Conservation (phyloP, 1,140 invertebrate species). For the Apis cerana region DNA sequence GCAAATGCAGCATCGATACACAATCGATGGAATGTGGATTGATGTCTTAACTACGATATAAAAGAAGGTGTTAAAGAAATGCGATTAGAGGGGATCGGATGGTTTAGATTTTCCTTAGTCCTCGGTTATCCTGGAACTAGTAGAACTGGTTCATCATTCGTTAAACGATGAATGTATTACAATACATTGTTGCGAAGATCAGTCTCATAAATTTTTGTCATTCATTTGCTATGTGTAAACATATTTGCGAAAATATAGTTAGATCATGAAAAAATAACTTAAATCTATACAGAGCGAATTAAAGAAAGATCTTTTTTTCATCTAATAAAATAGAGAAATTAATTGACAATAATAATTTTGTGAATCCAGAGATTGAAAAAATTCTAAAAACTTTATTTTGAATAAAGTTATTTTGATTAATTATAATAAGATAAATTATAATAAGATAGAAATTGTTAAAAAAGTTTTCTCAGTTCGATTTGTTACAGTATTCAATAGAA, state of each 20-base stretch:
- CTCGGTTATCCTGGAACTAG: conserved; percentile 27
- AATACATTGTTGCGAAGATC: conserved; percentile 29
- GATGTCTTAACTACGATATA: not conserved
- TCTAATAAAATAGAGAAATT: not conserved
- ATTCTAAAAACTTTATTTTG: too few relatives aligned
- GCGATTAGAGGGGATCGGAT: conserved; percentile 33
- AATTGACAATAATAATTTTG: not conserved
- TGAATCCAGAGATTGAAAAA: not conserved
- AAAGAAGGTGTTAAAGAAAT: conserved; percentile 18
- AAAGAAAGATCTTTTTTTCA: not conserved
- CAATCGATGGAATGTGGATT: conserved; percentile 35
- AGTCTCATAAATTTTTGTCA: conserved; percentile 33
- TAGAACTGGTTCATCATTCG: conserved; percentile 30
- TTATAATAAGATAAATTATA: too few relatives aligned
- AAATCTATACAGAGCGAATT: not conserved
- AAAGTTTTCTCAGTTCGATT: not conserved
- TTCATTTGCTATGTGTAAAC: conserved; percentile 40
- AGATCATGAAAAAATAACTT: not conserved
- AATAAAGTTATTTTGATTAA: too few relatives aligned
- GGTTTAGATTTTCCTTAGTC: conserved; percentile 27
- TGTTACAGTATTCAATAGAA: not conserved
- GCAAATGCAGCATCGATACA: not conserved
- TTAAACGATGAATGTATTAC: conserved; percentile 20
- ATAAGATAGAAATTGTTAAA: not conserved
- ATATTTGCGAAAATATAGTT: not conserved